Conservation (phyloP, 1,140 invertebrate species). For the Planococcus citri region DNA sequence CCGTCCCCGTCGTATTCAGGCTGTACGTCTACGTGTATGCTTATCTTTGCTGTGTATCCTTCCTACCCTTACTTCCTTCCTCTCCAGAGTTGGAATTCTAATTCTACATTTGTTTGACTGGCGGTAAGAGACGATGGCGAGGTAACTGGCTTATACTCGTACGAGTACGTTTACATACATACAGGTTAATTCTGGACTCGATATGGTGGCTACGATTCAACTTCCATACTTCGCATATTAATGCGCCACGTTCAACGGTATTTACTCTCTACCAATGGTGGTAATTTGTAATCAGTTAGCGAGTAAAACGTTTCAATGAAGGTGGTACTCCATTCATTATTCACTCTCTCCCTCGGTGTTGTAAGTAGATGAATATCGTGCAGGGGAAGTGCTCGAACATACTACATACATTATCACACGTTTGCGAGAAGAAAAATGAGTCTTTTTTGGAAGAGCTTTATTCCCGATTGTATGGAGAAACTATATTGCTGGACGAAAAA, state of each 20-base stretch:
- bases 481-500: too few species aligned
- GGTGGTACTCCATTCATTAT: neutral
- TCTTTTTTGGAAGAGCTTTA: too few species aligned
- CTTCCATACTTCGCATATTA: neutral
- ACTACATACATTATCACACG: too few species aligned
- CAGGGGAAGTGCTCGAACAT: too few species aligned
- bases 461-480: too few species aligned
- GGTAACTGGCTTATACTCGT: neutral
- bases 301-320: neutral
- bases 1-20: too few species aligned
- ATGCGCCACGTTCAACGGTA: too few species aligned
- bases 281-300: neutral
- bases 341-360: neutral
- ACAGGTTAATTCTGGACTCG: neutral
- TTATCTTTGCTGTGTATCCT: neutral
- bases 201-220: neutral
- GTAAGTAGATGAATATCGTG: too few species aligned
- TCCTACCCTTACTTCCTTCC: slow-evolving; percentile 12
- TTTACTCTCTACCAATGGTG: neutral
- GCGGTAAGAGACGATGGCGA: neutral
- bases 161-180: neutral
- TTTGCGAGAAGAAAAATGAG: too few species aligned
- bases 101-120: neutral
- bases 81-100: neutral
- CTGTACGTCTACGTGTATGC: neutral